Base-by-base conservation (phyloP, 2,113 vertebrate genomes). In the Procavia capensis region DNA sequence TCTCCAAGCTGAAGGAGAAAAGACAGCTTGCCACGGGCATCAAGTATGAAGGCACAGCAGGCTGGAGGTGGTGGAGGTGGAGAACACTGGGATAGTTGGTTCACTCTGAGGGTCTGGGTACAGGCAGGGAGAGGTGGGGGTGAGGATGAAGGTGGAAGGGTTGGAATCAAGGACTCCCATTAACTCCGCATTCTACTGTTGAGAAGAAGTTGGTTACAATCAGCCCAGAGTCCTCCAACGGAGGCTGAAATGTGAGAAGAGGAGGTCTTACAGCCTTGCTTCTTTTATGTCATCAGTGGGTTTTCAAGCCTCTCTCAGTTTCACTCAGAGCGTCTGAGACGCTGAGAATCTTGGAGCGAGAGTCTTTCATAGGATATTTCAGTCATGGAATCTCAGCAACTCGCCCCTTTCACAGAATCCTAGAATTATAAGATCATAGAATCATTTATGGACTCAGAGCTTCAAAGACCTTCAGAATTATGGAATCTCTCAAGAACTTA, bases 211-310 rank as follows among this genome's bases (percentile, higher is more conserved):
- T 50, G 16, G 72, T 81, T 66, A 34, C 1, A 20, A 8, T 41
- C 24, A 27, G 11, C 2, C 36, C 17, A 2, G 1, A 2, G 6
- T 54, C 34, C 25, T 70, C 50, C 24, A 6, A 14, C 25, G 83
- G 45, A 25, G 0, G 13, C 25, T 19, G 74, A 64, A 10, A 20
- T 39, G 1, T 6, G 2, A 3, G 36, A 6, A 25, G 13, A 1
- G 31, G 9, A 50, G 17, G 29, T 54, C 39, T 1, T 9, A 34
- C 63, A 85, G 34, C 17, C 41, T 95, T 82, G 34, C 39, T 97
- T 76, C 59, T 54, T 36, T 36, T 34, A 47, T 14, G 10, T 4
- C 1, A 1, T 36, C 0, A 1, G 50, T 34, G 39, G 19, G 17
- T 22, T 41, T 81, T 82, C 39, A 24, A 59, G 41, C 43, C 78